phyloP scores from a whole-genome alignment of 2,113 vertebrate species.

The Datnioides undecimradiatus region DNA sequence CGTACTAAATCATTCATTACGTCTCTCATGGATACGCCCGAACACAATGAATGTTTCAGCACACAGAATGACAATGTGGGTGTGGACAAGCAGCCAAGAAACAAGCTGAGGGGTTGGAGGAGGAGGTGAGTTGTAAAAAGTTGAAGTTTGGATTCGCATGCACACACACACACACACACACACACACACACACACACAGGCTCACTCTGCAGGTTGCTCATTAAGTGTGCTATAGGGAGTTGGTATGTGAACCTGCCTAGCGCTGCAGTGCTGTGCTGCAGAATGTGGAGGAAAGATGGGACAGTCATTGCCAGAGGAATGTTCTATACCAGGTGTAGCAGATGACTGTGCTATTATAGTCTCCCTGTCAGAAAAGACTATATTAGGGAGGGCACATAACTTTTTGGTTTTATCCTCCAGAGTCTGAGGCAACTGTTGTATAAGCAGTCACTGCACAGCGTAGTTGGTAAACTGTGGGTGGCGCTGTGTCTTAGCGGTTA shows the following conservation, averaged over 20 bases:
- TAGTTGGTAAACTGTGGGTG: background rate
- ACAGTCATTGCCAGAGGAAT: slow-evolving; percentile 54
- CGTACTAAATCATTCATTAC: background rate
- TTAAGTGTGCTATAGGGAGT: slow-evolving; percentile 59
- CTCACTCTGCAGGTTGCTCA: slow-evolving; percentile 62
- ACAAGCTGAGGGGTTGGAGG: slow-evolving; percentile 21
- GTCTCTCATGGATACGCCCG: background rate
- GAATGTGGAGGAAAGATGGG: slow-evolving; percentile 52
- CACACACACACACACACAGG: slow-evolving; percentile 6
- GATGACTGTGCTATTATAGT: slow-evolving; percentile 56
- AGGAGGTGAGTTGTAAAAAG: slow-evolving; percentile 32
- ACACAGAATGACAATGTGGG: slow-evolving; percentile 17
- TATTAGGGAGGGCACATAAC: slow-evolving; percentile 18
- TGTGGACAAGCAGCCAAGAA: slow-evolving; percentile 37
- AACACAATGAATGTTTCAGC: background rate
- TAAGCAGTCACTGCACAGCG: background rate
- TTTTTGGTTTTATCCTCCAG: slow-evolving; percentile 15
- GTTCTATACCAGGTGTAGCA: slow-evolving; percentile 52
- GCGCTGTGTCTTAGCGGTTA: background rate
- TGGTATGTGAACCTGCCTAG: slow-evolving; percentile 38
- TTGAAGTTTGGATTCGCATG: slow-evolving; percentile 3
- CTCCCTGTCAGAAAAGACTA: slow-evolving; percentile 52
- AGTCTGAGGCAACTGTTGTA: slow-evolving; percentile 20
- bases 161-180: background rate
- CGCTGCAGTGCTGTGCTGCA: slow-evolving; percentile 42